phyloP scores from a whole-genome alignment of 2,113 vertebrate genomes.

The Natator depressus region DNA sequence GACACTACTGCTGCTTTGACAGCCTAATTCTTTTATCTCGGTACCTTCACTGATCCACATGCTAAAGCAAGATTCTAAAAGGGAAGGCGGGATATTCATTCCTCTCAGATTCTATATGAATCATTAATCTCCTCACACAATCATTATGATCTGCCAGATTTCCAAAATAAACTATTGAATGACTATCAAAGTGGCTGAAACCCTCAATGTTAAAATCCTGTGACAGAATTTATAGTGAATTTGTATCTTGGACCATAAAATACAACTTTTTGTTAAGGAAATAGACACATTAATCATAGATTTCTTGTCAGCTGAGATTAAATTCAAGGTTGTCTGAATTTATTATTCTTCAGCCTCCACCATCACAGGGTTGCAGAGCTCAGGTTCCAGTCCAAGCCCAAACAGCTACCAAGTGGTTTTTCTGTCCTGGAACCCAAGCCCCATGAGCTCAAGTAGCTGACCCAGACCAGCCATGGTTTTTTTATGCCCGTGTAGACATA shows the following conservation, averaged over 20 bases:
- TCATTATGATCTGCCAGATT: neutral
- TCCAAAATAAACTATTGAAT: conserved; percentile 1
- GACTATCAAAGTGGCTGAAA: neutral
- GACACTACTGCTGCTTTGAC: neutral
- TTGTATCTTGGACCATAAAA: conserved; percentile 27
- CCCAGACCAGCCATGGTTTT: too few species aligned
- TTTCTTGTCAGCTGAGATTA: conserved; percentile 29
- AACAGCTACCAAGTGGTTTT: too few species aligned
- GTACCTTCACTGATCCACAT: neutral
- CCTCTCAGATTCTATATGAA: neutral
- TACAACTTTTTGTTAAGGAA: neutral
- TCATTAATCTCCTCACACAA: neutral
- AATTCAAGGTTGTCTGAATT: conserved; percentile 12
- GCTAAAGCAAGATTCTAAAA: neutral
- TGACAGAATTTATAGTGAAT: neutral
- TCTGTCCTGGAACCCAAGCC: too few species aligned
- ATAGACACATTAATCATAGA: neutral
- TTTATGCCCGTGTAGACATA: too few species aligned
- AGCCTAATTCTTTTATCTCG: neutral
- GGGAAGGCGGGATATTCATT: neutral
- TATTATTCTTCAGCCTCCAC: neutral
- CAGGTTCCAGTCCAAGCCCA: too few species aligned
- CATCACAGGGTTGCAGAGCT: too few species aligned
- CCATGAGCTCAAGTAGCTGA: too few species aligned
- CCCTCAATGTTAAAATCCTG: neutral